phyloP scores from a whole-genome alignment of 2,797 vertebrate species.

The Crocodylus rhombifer region DNA sequence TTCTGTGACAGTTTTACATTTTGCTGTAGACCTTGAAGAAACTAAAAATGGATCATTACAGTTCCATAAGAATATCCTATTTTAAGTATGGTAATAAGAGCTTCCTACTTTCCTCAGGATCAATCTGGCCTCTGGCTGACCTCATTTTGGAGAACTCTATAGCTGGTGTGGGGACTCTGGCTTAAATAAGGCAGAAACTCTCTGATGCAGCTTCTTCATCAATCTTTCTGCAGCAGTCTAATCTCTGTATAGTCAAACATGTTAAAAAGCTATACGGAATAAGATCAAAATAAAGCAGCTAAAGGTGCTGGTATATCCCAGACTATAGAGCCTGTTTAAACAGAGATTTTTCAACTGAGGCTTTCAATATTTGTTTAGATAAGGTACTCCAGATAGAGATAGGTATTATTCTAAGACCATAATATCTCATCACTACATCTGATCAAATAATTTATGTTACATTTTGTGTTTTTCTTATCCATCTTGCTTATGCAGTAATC shows the following conservation, averaged over 20 bases:
- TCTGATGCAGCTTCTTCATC: neutral
- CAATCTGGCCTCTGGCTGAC: neutral
- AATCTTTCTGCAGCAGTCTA: neutral
- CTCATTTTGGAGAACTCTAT: neutral
- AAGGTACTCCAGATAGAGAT: neutral
- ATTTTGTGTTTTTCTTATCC: neutral
- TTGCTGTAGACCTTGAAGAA: neutral
- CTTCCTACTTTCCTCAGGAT: neutral
- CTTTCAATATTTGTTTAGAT: neutral
- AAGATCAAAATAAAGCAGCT: neutral
- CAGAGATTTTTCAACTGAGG: neutral
- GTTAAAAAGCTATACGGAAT: neutral
- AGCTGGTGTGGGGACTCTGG: neutral
- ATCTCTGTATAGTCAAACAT: neutral
- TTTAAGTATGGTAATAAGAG: neutral
- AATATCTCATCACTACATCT: neutral
- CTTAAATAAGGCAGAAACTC: constrained; percentile 29
- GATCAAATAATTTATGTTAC: neutral
- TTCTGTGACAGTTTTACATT: neutral
- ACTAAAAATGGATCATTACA: neutral
- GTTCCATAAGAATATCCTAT: neutral
- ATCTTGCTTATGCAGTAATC: neutral
- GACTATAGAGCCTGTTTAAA: neutral
- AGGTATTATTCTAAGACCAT: neutral
- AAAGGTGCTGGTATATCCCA: neutral